Base-by-base conservation (phyloP, 2,113 vertebrate species). In the Apistogramma diplotaenia region DNA sequence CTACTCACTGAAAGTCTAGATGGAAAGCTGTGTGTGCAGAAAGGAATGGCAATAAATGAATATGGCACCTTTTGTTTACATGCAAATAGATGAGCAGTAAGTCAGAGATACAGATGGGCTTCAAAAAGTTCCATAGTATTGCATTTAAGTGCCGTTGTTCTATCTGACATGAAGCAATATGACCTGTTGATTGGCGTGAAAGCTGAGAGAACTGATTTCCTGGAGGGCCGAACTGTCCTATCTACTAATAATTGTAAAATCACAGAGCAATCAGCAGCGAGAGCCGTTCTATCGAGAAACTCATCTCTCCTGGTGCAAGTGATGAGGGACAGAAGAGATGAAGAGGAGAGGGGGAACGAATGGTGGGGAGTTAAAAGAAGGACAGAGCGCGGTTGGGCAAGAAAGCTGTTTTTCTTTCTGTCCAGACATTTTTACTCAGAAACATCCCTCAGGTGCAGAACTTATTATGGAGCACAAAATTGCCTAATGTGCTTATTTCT, bases 401-500 rank as follows among this genome's bases (percentile, higher is more conserved):
- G 73, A 87, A 87, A 80, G 58, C 83, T 87, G 82, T 87, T 89
- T 84, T 90, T 79, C 77, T 89, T 82, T 82, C 79, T 59, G 82
- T 84, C 89, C 90, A 87, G 80, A 79, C 65, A 74, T 82, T 89
- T 90, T 87, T 81, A 88, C 87, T 86, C 56, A 59, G 74, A 92
- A 93, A 82, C 81, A 86, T 92, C 94, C 95, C 92, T 86, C 81
- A 87, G 91, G 94, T 92, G 85, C 79, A 78, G 73, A 81, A 87
- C 86, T 94, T 92, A 94, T 94, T 94, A 92, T 91, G 86, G 89
- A 92, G 90, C 89, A 92, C 86, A 90, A 89, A 91, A 93, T 89
- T 91, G 92, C 92, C 91, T 93, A 93, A 95, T 94, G 88, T 91
- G 92, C 89, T 93, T 85, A 91, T 94, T 94, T 93, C 90, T 84